Evolutionary conservation across 2,888 invertebrate genomes (phyloP), one percentile per base, ranked within the genome.

Genomic region (Scaptomyza reducta): DNA sequence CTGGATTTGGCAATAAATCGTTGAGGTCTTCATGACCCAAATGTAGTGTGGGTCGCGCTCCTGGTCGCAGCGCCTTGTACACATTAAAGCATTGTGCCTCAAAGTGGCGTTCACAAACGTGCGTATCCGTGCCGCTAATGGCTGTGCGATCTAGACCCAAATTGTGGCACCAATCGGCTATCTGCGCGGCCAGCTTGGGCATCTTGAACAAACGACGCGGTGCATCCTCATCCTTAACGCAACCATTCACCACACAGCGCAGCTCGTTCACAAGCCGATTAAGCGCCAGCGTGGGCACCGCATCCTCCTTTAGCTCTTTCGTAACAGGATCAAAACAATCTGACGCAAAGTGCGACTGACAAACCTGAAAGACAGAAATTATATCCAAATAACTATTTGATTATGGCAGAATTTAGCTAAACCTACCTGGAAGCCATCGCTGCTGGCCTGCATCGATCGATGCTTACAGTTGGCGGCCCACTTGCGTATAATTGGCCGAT

Each of bases 391-490:
- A 29, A 53, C 9, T 6, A 14, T 29, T 1, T 25, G 7, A 0
- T 22, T n/a, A 40, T 16, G 10, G 16, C 16, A 16, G 6, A 0
- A 6, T 4, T 4, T 22, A 11, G 10, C 27, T 31, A 2, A 6
- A n/a, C 50, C 38, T 35, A 76, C 76, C 49, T 75, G 74, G n/a
- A 79, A 88, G 0, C 79, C 75, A 53, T 88, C 74, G 18, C 79
- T 80, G 35, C 75, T 79, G n/a, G 89, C 90, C 59, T 85, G 85
- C 72, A 74, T 85, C 2, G 79, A 74, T 5, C 86, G 80, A 62
- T 89, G 89, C 18, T 79, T 74, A 49, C 90, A 89, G 10, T 84
- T 88, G 6, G 72, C 69, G 1, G 89, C 89, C 89, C 89, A 89
- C 29, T 74, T 79, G 4, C 77, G 79, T 11, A 78, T 63, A 10